phyloP scores from a whole-genome alignment of 2,797 vertebrate genomes.

The Pangasius sanitwongsei region DNA sequence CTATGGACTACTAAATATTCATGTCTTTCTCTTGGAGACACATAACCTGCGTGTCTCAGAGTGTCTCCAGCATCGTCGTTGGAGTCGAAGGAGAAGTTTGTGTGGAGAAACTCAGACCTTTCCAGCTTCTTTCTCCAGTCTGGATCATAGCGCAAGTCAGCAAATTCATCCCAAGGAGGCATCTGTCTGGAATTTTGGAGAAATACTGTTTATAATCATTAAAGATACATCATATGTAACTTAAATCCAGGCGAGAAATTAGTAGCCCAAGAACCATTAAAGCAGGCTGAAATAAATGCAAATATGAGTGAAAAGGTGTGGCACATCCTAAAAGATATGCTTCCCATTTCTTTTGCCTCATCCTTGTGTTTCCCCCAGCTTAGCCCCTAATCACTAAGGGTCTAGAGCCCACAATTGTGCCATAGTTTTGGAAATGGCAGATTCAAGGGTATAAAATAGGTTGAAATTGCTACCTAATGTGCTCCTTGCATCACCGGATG shows the following conservation, averaged over 20 bases:
- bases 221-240: neutral
- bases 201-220: neutral
- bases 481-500: constrained; percentile 81
- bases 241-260: neutral
- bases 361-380: constrained; percentile 74
- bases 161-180: constrained; percentile 67
- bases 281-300: constrained; percentile 12
- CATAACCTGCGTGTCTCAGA: constrained; percentile 13
- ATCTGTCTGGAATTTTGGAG: constrained; percentile 54
- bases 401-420: constrained; percentile 72
- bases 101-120: constrained; percentile 42
- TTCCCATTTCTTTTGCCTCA: constrained; percentile 54
- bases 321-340: constrained; percentile 26
- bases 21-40: constrained; percentile 40
- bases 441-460: constrained; percentile 83
- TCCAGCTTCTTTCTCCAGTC: constrained; percentile 73
- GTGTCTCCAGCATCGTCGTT: constrained; percentile 44
- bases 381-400: constrained; percentile 71
- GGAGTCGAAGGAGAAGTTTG: constrained; percentile 30
- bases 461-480: constrained; percentile 82
- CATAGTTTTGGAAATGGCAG: constrained; percentile 78
- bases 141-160: constrained; percentile 74
- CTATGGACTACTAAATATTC: constrained; percentile 49
- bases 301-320: constrained; percentile 28
- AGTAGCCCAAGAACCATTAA: neutral